Percentiles rank a stretch among this genome's conserved stretches.
These are phyloP conservation scores for Chionodraco myersi DNA, from an alignment of 2,113 vertebrate species.

Conservation along the genomic window DNA sequence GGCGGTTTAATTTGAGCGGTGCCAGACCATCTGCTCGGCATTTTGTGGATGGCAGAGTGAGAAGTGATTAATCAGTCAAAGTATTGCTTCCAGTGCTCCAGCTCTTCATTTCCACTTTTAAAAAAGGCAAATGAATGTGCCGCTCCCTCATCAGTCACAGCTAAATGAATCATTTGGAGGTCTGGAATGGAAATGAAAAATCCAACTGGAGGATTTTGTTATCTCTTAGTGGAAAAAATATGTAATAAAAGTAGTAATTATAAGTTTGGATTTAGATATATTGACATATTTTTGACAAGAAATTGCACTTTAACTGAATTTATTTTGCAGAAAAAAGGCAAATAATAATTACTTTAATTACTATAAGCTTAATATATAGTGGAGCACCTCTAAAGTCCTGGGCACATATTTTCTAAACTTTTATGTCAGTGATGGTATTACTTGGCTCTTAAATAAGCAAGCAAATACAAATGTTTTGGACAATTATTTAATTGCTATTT, in stretches of 20 bases:
- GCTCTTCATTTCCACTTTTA: constrained; percentile 48
- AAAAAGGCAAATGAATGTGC: constrained; percentile 40
- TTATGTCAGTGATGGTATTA: too few species aligned
- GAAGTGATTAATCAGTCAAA: constrained; percentile 74
- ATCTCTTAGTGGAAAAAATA: neutral
- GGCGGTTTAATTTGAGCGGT: constrained; percentile 70
- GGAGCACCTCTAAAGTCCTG: too few species aligned
- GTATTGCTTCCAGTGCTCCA: constrained; percentile 47
- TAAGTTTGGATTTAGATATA: too few species aligned
- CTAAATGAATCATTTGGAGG: constrained; percentile 35
- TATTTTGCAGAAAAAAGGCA: neutral
- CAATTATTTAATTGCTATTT: too few species aligned
- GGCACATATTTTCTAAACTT: too few species aligned
- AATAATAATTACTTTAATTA: neutral
- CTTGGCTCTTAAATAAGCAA: too few species aligned
- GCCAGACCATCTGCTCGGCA: constrained; percentile 80
- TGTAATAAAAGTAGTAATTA: neutral
- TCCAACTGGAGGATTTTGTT: neutral
- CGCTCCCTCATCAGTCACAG: constrained; percentile 36
- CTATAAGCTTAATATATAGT: neutral
- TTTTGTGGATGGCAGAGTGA: constrained; percentile 65
- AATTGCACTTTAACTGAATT: too few species aligned
- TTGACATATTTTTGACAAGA: too few species aligned
- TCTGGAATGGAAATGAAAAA: constrained; percentile 2
- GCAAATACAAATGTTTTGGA: too few species aligned